Percentiles rank a stretch among this genome's conserved stretches.
Conservation (phyloP, 2,888 invertebrate species). For the Tuta absoluta region DNA sequence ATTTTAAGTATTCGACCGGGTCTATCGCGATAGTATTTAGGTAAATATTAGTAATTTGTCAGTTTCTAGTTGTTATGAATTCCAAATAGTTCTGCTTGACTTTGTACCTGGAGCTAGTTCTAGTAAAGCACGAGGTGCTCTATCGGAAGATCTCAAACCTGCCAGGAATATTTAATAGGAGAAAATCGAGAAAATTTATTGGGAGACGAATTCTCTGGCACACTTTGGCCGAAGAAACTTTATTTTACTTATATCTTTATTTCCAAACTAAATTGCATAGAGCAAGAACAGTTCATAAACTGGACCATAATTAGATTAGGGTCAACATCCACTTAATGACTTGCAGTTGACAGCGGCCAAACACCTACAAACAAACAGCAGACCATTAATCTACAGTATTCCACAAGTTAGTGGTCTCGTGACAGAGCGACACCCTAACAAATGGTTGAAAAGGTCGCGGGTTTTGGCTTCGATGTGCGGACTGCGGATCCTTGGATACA, state of each 20-base stretch:
- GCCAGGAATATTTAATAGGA: constrained; percentile 3
- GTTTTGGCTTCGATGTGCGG: background rate
- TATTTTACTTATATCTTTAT: too few relatives aligned
- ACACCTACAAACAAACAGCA: constrained; percentile 14
- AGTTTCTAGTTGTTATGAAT: background rate
- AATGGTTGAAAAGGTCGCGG: constrained; percentile 24
- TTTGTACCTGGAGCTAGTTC: background rate
- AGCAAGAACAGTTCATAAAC: background rate
- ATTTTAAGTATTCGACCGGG: too few relatives aligned
- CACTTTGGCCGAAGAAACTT: too few relatives aligned
- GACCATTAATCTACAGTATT: constrained; percentile 20
- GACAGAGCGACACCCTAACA: constrained; percentile 23
- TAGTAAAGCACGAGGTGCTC: background rate
- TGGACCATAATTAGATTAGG: constrained; percentile 1
- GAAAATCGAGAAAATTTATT: background rate
- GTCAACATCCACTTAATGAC: constrained; percentile 21
- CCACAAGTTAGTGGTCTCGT: constrained; percentile 21
- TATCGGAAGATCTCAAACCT: constrained; percentile 8
- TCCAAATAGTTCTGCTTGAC: constrained; percentile 3
- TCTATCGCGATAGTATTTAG: too few relatives aligned
- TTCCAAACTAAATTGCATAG: too few relatives aligned
- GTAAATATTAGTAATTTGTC: too few relatives aligned
- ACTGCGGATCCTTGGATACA: constrained; percentile 12
- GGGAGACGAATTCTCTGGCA: background rate
- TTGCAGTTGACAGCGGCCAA: constrained; percentile 9